A percentile compares a stretch with the other conserved stretches of the same genome.
phyloP scores from a whole-genome alignment of 1,140 invertebrate genomes.

The Eufriesea mexicana region DNA sequence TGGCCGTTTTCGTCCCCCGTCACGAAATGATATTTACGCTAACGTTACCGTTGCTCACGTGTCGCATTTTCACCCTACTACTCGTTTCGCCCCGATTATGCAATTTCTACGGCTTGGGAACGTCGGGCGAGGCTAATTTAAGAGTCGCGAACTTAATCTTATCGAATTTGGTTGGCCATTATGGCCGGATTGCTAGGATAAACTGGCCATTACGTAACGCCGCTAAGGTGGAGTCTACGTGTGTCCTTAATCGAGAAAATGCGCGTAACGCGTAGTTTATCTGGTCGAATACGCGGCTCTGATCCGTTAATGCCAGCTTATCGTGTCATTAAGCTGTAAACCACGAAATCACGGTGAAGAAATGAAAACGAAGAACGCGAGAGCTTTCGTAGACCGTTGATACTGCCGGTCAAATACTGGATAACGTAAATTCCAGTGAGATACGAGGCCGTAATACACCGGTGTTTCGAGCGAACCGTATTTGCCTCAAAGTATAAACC shows the following conservation, averaged over 20 bases:
- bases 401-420: not conserved
- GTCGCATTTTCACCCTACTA: too few species aligned
- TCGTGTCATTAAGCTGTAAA: not conserved
- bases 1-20: too few species aligned
- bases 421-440: not conserved
- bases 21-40: too few species aligned
- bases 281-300: not conserved
- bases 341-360: not conserved
- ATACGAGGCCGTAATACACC: not conserved
- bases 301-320: not conserved
- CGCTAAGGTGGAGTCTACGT: not conserved
- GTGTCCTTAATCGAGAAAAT: conserved; percentile 6
- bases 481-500: not conserved
- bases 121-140: not conserved
- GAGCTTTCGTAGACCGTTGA: not conserved
- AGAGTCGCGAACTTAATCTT: conserved; percentile 7
- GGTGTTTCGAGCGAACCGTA: not conserved
- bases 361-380: not conserved
- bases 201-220: not conserved
- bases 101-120: not conserved
- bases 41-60: too few species aligned
- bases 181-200: conserved; percentile 1
- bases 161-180: conserved; percentile 19
- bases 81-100: not conserved
- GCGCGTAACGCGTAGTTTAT: not conserved